Evolutionary conservation across 2,888 invertebrate genomes (phyloP).

Genomic region (Pandemis corylana): DNA sequence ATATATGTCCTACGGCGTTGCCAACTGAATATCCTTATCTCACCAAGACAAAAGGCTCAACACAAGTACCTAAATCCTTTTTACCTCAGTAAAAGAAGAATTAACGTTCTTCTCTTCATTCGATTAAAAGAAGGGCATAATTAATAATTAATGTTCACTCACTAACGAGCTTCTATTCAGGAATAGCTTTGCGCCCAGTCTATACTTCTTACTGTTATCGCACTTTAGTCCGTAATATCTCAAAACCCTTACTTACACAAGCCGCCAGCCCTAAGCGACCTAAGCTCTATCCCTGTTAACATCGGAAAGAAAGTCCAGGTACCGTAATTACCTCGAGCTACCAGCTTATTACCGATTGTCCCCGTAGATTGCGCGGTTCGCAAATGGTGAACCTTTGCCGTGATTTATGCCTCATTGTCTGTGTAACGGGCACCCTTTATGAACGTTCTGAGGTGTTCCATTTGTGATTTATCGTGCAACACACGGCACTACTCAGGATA

Average conservation of each 20-base stretch:
- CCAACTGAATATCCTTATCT: conserved; percentile 3
- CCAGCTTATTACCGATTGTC: conserved; percentile 47
- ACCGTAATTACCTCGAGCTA: conserved; percentile 43
- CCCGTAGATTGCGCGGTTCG: conserved; percentile 42
- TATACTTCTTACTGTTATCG: conserved; percentile 3
- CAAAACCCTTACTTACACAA: conserved; percentile 5
- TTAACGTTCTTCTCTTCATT: background rate
- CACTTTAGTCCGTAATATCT: background rate
- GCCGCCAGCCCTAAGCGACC: conserved; percentile 13
- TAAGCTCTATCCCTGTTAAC: conserved; percentile 23
- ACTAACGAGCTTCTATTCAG: conserved; percentile 4
- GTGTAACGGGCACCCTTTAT: conserved; percentile 41
- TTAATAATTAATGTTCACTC: background rate
- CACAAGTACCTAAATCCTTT: background rate
- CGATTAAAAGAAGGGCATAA: background rate
- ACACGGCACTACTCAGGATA: background rate
- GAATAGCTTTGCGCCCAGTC: background rate
- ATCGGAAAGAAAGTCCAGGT: conserved; percentile 38
- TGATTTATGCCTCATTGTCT: conserved; percentile 46
- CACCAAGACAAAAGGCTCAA: background rate
- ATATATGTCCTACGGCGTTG: background rate
- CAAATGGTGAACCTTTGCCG: conserved; percentile 38
- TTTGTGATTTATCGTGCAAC: conserved; percentile 33
- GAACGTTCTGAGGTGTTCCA: conserved; percentile 21
- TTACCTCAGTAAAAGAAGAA: background rate